Evolutionary conservation across 92 coral and sea anemone species (phyloP).

Genomic region (Palythoa caribaeorum): DNA sequence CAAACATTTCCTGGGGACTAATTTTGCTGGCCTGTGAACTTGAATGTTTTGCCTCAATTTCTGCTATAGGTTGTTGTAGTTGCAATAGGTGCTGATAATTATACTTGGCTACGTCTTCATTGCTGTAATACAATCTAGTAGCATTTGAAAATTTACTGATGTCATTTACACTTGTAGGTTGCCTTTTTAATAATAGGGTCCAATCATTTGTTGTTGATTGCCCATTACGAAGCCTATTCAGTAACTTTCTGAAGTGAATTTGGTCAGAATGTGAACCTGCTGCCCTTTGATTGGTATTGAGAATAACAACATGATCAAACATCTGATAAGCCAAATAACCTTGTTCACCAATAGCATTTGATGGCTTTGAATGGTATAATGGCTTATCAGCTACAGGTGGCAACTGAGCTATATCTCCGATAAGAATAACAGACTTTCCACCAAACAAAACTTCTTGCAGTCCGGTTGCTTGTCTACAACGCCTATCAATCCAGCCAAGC

Average conservation of each 20-base stretch:
- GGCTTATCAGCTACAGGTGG: conserved; percentile 40
- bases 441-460: neutral
- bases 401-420: conserved; percentile 20
- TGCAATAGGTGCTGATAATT: neutral
- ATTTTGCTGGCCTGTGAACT: conserved; percentile 11
- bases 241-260: neutral
- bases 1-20: conserved; percentile 9
- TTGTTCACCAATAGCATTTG: conserved; percentile 9
- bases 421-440: conserved; percentile 27
- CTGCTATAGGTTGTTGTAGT: neutral
- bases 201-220: conserved; percentile 35
- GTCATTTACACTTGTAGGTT: conserved; percentile 8
- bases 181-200: conserved; percentile 23
- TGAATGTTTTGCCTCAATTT: conserved; percentile 15
- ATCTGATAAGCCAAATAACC: conserved; percentile 22
- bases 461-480: conserved; percentile 13
- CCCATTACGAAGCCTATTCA: conserved; percentile 23
- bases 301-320: conserved; percentile 37
- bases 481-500: conserved; percentile 19
- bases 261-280: neutral
- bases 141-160: neutral
- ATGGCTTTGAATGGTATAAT: conserved; percentile 35
- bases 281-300: neutral
- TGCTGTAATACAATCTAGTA: neutral
- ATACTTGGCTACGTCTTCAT: neutral